Evolutionary conservation across 2,888 invertebrate genomes (phyloP).

Genomic region (Cheilosia urbana): DNA sequence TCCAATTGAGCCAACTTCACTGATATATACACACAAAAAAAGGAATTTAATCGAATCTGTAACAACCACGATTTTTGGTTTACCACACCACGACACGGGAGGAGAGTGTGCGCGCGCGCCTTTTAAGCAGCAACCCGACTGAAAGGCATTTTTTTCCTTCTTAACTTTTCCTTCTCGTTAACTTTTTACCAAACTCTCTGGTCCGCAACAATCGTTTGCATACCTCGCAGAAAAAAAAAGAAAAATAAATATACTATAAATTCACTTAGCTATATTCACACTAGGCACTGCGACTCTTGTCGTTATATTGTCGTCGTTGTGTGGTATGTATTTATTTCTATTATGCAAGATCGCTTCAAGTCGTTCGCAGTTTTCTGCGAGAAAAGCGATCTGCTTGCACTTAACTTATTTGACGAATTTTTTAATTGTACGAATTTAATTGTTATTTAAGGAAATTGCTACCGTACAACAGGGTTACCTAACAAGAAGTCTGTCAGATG

Average conservation of each 20-base stretch:
- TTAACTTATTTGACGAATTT: conserved; percentile 48
- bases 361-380: conserved; percentile 16
- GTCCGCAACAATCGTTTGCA: conserved; percentile 67
- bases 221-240: conserved; percentile 49
- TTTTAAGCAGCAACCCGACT: conserved; percentile 61
- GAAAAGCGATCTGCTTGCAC: conserved; percentile 42
- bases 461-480: conserved; percentile 48
- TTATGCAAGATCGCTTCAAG: conserved; percentile 66
- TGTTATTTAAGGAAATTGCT: conserved; percentile 27
- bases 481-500: conserved; percentile 7
- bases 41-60: conserved; percentile 69
- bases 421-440: conserved; percentile 51
- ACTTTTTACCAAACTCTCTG: conserved; percentile 64
- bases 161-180: conserved; percentile 42
- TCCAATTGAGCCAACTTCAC: conserved; percentile 55
- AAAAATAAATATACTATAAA: conserved; percentile 23
- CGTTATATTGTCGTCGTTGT: conserved; percentile 50
- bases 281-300: conserved; percentile 46
- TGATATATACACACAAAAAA: conserved; percentile 29
- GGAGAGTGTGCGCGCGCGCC: conserved; percentile 59
- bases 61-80: conserved; percentile 68
- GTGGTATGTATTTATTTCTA: conserved; percentile 60
- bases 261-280: conserved; percentile 67
- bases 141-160: conserved; percentile 40
- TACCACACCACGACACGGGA: conserved; percentile 31